Evolutionary conservation across 2,797 vertebrate species (phyloP), one percentile per base, ranked within the genome.

Genomic region (Spea hammondii): DNA sequence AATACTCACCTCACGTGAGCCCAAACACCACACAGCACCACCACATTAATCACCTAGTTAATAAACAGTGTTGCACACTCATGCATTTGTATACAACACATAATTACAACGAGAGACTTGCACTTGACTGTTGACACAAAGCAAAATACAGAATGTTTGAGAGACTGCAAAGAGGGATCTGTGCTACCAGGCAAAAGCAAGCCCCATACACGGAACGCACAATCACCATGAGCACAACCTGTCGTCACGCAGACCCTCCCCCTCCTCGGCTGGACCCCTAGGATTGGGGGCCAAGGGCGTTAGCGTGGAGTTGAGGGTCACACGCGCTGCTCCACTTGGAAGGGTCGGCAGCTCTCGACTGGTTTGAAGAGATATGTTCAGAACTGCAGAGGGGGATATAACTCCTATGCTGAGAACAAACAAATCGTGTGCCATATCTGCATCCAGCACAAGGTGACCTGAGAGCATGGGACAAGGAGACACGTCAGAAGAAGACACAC

Each of bases 361-460:
- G 14, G 95, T 99, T 84, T 84, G 93, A 70, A 99, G 93, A 82
- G 92, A 88, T 83, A 99, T 83, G 0, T 94, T 95, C 83, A 99
- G 89, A 46, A 94, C 92, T 83, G 97, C 94, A 0, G 92, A 93
- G 0, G 96, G 91, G 9, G 92, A 92, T 59, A 99, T 93, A 0
- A 89, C 59, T 69, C 97, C 97, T 0, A 92, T 95, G 81, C 91
- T 89, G 45, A 98, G 86, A 17, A 97, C 87, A 83, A 99, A 96
- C 6, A 95, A 95, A 82, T 91, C 94, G 74, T 88, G 92, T 81
- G 96, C 95, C 72, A 91, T 85, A 17, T 97, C 96, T 86, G 96
- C 94, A 0, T 98, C 95, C 86, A 99, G 88, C 79, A 99, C 92
- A 0, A 99, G 90, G 86, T 99, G 97, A 80, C 97, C 97, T 99